phyloP scores from a whole-genome alignment of 2,888 invertebrate genomes.

The Saturnia japonica region DNA sequence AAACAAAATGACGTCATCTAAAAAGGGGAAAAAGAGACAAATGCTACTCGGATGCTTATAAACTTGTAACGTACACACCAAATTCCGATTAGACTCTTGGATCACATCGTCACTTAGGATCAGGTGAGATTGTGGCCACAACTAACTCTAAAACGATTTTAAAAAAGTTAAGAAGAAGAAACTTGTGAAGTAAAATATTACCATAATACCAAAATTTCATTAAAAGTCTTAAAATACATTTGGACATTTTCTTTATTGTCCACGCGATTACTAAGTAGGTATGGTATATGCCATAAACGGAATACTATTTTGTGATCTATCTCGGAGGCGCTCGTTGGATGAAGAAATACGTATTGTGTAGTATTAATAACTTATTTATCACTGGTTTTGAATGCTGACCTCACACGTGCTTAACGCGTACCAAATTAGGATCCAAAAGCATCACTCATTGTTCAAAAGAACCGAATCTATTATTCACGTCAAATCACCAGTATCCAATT shows the following conservation, averaged over 20 bases:
- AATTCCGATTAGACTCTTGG: too few relatives aligned
- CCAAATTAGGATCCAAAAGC: background rate
- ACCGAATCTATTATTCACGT: background rate
- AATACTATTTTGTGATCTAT: background rate
- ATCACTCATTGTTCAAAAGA: background rate
- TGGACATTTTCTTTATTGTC: background rate
- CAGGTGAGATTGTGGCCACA: too few relatives aligned
- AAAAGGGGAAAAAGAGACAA: too few relatives aligned
- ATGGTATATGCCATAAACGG: background rate
- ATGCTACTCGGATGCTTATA: too few relatives aligned
- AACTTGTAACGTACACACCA: too few relatives aligned
- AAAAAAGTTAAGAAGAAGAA: too few relatives aligned
- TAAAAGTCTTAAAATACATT: background rate
- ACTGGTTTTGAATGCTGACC: background rate
- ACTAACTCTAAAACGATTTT: too few relatives aligned
- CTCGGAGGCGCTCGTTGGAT: background rate
- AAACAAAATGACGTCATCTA: too few relatives aligned
- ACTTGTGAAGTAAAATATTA: too few relatives aligned
- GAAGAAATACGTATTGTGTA: background rate
- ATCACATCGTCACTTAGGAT: too few relatives aligned
- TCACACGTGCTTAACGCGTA: background rate
- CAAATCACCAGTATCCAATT: background rate
- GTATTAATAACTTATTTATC: constrained; percentile 1
- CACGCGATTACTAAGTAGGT: background rate
- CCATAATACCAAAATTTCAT: too few relatives aligned